Conservation (phyloP, 2,113 vertebrate genomes). For the Nerophis lumbriciformis region DNA sequence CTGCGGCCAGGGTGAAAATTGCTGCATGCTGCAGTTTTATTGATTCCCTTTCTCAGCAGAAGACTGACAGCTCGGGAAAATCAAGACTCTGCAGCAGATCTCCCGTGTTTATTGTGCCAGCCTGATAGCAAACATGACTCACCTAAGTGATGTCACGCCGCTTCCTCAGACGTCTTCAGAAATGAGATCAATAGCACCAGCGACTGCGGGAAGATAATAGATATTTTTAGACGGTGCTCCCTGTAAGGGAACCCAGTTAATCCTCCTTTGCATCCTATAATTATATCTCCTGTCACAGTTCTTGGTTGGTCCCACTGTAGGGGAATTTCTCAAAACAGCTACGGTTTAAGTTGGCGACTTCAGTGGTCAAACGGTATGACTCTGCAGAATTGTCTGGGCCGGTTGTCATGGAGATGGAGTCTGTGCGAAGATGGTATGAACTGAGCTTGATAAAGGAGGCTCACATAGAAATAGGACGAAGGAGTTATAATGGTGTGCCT, state of each 20-base stretch:
- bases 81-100: slow-evolving; percentile 14
- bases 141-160: slow-evolving; percentile 48
- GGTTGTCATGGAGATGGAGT: slow-evolving; percentile 3
- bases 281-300: slow-evolving; percentile 17
- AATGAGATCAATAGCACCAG: slow-evolving; percentile 5
- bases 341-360: slow-evolving; percentile 1
- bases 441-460: background rate
- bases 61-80: slow-evolving; percentile 32
- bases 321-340: slow-evolving; percentile 12
- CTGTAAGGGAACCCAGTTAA: slow-evolving; percentile 38
- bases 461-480: background rate
- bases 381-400: background rate
- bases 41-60: slow-evolving; percentile 35
- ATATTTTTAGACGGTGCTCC: slow-evolving; percentile 47
- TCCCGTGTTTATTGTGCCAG: slow-evolving; percentile 15
- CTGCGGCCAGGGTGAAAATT: slow-evolving; percentile 24
- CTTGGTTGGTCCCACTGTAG: slow-evolving; percentile 8
- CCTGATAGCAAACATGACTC: slow-evolving; percentile 45
- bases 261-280: slow-evolving; percentile 30
- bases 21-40: slow-evolving; percentile 44
- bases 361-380: background rate
- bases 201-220: slow-evolving; percentile 13
- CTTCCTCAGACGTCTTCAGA: slow-evolving; percentile 22
- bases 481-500: background rate
- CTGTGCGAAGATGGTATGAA: background rate